Evolutionary conservation across 2,113 vertebrate species (phyloP), one percentile per base, ranked within the genome.

Genomic region (Pagrus major): DNA sequence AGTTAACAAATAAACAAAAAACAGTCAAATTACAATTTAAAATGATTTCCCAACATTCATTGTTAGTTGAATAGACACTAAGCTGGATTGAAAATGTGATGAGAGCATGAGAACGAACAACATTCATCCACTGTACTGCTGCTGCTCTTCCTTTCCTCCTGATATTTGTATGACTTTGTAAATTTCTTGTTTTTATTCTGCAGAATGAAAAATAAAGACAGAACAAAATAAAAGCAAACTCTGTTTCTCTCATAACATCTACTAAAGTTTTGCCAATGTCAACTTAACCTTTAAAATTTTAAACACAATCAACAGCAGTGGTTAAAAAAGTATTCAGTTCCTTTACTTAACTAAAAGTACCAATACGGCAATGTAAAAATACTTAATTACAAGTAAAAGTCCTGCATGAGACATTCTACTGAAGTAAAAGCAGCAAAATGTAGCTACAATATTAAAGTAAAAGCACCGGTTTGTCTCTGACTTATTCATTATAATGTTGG

Each of bases 151-250:
- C 8, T 58, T 21, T 70, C 64, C 20, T 65, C 31, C 42, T 15
- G 7, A 29, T 72, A 42, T 56, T 72, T 84, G n/a, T 63, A 49
- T 71, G 64, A 71, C 46, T 84, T 75, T 84, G 54, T 71, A 63
- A n/a, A n/a, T 59, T 44, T 73, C 12, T 33, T 44, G 14, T 51
- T 81, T 71, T 60, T 59, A 80, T 55, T 66, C 59, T 6, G 18
- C 29, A 52, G 16, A 83, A 47, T 58, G n/a, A n/a, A 69, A 80
- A 76, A 66, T 75, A 56, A 64, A 84, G n/a, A 52, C 15, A 6
- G 23, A 23, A 15, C 9, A 1, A 23, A 54, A 66, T 54, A 56
- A 25, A 77, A 44, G 9, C 4, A 20, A 64, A 54, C 29, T 12
- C 2, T 9, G 12, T 21, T n/a, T 56, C 16, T 58, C 21, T 42